These are phyloP conservation scores for Patella caerulea DNA, from an alignment of 2,888 invertebrate genomes.

Conservation along the genomic window DNA sequence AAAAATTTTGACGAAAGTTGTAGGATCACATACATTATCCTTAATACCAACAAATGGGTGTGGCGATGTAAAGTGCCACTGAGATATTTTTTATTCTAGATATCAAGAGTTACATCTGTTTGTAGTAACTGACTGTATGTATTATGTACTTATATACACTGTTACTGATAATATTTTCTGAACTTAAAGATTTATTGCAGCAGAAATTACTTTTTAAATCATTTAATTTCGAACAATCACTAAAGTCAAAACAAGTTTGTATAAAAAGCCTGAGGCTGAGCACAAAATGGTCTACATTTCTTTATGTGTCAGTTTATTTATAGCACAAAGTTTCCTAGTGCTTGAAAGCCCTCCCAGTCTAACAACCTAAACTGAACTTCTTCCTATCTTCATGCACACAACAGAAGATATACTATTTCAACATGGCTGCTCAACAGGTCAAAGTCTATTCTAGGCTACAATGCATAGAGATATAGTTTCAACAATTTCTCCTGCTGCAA, in stretches of 20 bases:
- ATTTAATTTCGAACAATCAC: too few species aligned
- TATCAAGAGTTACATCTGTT: too few species aligned
- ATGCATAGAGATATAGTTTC: conserved; percentile 13
- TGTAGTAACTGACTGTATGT: too few species aligned
- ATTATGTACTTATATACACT: too few species aligned
- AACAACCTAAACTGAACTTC: neutral
- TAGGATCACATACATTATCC: too few species aligned
- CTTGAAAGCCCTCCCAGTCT: conserved; percentile 32
- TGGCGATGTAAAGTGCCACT: neutral
- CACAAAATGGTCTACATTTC: neutral
- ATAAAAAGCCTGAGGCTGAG: too few species aligned
- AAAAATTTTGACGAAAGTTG: too few species aligned
- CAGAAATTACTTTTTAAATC: too few species aligned
- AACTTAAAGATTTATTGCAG: too few species aligned
- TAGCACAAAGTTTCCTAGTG: neutral
- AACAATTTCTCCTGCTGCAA: neutral
- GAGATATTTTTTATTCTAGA: too few species aligned
- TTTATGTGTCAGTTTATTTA: conserved; percentile 6
- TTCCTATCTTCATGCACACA: conserved; percentile 2
- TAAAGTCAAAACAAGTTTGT: too few species aligned
- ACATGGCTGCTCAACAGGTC: conserved; percentile 24
- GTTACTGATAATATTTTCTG: too few species aligned
- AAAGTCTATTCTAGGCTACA: conserved; percentile 23
- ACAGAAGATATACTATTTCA: conserved; percentile 16
- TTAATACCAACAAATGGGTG: neutral